These are phyloP conservation scores for Macaria liturata DNA, from an alignment of 2,888 invertebrate genomes.

Conservation along the genomic window DNA sequence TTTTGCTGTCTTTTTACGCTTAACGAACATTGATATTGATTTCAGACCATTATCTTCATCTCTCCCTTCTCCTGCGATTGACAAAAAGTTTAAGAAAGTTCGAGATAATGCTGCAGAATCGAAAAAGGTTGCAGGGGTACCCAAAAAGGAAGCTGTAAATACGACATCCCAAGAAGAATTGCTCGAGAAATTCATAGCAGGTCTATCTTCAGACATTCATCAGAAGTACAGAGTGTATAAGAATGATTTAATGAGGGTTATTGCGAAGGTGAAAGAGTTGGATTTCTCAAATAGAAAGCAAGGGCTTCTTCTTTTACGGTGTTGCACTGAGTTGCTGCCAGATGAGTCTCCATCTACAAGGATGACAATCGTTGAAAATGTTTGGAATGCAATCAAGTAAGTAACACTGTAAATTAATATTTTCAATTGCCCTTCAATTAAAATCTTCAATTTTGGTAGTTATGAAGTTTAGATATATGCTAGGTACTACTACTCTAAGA, in stretches of 20 bases:
- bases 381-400: slow-evolving; percentile 82
- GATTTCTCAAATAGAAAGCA: slow-evolving; percentile 72
- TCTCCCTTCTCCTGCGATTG: background rate
- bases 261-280: slow-evolving; percentile 62
- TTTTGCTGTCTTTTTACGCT: no score
- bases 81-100: slow-evolving; percentile 7
- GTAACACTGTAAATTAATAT: no score
- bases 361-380: slow-evolving; percentile 72
- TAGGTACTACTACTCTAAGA: no score
- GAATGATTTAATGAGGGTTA: slow-evolving; percentile 65
- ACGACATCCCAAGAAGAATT: slow-evolving; percentile 52
- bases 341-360: slow-evolving; percentile 73
- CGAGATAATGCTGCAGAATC: slow-evolving; percentile 1
- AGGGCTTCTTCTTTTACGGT: slow-evolving; percentile 75
- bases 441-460: no score
- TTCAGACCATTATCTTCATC: slow-evolving; percentile 16
- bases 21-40: background rate
- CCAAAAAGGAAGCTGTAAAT: slow-evolving; percentile 1
- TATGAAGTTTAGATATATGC: no score
- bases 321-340: slow-evolving; percentile 81
- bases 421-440: no score
- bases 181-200: slow-evolving; percentile 66
- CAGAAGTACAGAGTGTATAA: slow-evolving; percentile 74
- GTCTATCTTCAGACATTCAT: slow-evolving; percentile 65
- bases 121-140: slow-evolving; percentile 5